Evolutionary conservation across 2,797 vertebrate genomes (phyloP), one percentile per base, ranked within the genome.

Genomic region (Pangasius larnaudii): DNA sequence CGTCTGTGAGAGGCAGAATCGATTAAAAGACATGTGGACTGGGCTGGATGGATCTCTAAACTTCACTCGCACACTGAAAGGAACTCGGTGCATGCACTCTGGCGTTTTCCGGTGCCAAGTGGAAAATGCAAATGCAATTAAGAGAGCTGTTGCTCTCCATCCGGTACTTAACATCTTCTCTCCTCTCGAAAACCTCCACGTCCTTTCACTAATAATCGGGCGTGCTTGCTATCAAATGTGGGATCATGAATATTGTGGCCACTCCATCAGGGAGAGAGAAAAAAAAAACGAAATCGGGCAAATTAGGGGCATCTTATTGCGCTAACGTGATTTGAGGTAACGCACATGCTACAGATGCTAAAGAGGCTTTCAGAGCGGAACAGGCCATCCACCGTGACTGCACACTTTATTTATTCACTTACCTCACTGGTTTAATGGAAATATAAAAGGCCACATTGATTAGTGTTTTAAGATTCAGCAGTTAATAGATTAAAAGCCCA

Each of bases 401-500:
- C 85, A 88, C 90, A 88, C 89, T 92, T 93, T 92, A 93, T 92
- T 95, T 94, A 94, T 95, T 91, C 89, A 87, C 91, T 94, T 95
- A 92, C 92, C 89, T 92, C 89, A 92, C 91, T 90, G 92, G 89
- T 93, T 93, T 95, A 95, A 96, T 95, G 94, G 95, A 95, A 95
- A 96, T 95, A 95, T 95, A 95, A 96, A 96, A 95, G 94, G 92
- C 87, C 85, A 91, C 94, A 96, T 95, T 96, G 95, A 96, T 96
- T 95, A 95, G 94, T 94, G 94, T 94, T 69, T 96, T 96, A 95
- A 94, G 93, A 93, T 94, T 95, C 92, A 93, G 94, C 91, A 92
- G 93, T 95, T 95, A 95, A 95, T 95, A 96, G 95, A 96, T 96
- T 96, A 95, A 95, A 96, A 96, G 95, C 93, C 93, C 90, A 87